Conservation (phyloP, 2,888 invertebrate species). For the Oxytorus armatus region DNA sequence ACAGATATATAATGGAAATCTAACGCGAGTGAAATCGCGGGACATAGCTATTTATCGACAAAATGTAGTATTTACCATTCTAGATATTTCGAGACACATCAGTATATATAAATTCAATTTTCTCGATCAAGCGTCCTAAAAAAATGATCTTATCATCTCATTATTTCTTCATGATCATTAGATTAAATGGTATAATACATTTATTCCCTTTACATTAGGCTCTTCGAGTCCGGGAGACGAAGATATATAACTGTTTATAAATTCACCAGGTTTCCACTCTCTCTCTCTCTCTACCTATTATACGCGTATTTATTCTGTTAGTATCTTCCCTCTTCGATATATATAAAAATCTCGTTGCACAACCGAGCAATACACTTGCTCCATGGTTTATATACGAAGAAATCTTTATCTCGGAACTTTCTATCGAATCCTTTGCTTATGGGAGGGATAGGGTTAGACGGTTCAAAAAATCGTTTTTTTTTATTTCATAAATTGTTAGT, state of each 20-base stretch:
- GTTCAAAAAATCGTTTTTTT: too few relatives aligned
- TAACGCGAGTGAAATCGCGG: too few relatives aligned
- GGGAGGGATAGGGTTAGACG: too few relatives aligned
- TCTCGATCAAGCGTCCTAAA: not conserved
- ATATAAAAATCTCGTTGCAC: conserved; percentile 22
- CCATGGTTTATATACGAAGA: conserved; percentile 11
- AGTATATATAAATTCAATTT: not conserved
- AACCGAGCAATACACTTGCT: not conserved
- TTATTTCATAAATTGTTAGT: too few relatives aligned
- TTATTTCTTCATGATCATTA: not conserved
- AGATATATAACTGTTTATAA: conserved; percentile 45
- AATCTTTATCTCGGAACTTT: conserved; percentile 38
- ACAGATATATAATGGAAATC: too few relatives aligned
- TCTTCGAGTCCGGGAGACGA: conserved; percentile 8
- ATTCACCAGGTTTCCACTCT: conserved; percentile 3
- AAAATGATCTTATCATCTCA: not conserved
- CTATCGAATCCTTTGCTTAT: conserved; percentile 2
- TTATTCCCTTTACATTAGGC: not conserved
- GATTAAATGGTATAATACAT: not conserved
- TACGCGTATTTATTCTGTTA: conserved; percentile 22
- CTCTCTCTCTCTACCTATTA: not conserved
- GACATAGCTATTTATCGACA: too few relatives aligned
- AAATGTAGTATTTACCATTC: too few relatives aligned
- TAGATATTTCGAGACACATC: too few relatives aligned
- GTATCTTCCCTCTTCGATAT: conserved; percentile 8